Conservation (phyloP, 2,888 invertebrate genomes). For the Hirtodrosophila alboralis region DNA sequence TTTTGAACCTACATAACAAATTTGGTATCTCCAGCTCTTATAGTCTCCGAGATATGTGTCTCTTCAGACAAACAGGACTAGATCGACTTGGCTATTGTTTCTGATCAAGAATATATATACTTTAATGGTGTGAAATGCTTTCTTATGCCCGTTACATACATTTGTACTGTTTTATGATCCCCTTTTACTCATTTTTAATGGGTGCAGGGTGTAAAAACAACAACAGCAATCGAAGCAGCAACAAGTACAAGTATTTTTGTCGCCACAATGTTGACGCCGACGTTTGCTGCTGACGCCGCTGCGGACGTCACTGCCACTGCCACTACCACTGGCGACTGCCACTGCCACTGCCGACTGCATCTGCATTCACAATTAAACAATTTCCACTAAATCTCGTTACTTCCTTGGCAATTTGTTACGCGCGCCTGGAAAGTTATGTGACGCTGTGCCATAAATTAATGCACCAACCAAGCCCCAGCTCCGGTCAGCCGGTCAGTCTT, state of each 20-base stretch:
- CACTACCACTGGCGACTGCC: constrained; percentile 17
- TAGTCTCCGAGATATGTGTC: too few species aligned
- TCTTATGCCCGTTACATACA: too few species aligned
- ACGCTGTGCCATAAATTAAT: constrained; percentile 83
- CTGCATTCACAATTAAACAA: constrained; percentile 83
- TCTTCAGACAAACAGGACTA: too few species aligned
- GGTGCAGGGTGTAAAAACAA: too few species aligned
- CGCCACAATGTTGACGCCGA: constrained; percentile 35
- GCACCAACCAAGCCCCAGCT: constrained; percentile 59
- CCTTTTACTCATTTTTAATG: too few species aligned
- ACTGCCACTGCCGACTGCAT: constrained; percentile 63
- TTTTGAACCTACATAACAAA: too few species aligned
- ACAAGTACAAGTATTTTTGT: constrained; percentile 73
- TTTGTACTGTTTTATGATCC: too few species aligned
- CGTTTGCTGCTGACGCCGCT: constrained; percentile 12
- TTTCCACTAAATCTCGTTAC: constrained; percentile 83
- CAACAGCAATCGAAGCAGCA: too few species aligned
- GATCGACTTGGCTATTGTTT: too few species aligned
- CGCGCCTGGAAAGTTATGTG: constrained; percentile 83
- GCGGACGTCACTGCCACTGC: not conserved
- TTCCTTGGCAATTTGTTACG: constrained; percentile 83
- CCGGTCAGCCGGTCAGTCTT: constrained; percentile 31
- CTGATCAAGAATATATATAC: too few species aligned
- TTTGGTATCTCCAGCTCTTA: too few species aligned
- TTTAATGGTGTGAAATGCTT: too few species aligned